Conservation (phyloP, 2,888 invertebrate genomes). For the Orchestes rusci region DNA sequence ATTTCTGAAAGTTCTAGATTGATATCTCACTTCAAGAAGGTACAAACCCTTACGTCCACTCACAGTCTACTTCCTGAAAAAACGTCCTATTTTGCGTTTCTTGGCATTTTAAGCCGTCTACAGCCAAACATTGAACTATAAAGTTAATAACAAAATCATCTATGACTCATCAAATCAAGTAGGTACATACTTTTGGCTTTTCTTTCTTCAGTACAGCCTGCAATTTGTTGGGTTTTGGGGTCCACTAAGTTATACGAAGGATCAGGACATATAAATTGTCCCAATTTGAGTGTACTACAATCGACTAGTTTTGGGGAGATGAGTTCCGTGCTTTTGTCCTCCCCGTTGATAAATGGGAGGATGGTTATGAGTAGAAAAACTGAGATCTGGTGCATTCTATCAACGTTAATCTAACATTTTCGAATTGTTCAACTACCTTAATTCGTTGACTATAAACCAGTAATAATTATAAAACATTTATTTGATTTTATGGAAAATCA, state of each 20-base stretch:
- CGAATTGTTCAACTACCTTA: too few species aligned
- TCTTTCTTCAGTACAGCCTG: slow-evolving; percentile 71
- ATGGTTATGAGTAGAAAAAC: too few species aligned
- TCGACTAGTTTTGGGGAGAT: slow-evolving; percentile 43
- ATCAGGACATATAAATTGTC: slow-evolving; percentile 78
- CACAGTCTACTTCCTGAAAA: slow-evolving; percentile 75
- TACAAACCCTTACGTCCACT: slow-evolving; percentile 79
- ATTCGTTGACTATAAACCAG: too few species aligned
- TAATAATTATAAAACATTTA: too few species aligned
- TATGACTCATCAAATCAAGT: background rate
- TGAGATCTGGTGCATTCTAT: too few species aligned
- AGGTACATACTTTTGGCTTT: slow-evolving; percentile 67
- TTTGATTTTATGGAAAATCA: too few species aligned
- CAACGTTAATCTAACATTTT: too few species aligned
- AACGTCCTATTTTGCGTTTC: slow-evolving; percentile 76
- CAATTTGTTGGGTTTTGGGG: slow-evolving; percentile 79
- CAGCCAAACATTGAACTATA: slow-evolving; percentile 75
- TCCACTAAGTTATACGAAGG: slow-evolving; percentile 72
- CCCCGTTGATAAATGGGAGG: too few species aligned
- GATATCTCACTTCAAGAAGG: slow-evolving; percentile 14
- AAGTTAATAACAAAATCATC: slow-evolving; percentile 2
- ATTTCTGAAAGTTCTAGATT: slow-evolving; percentile 57
- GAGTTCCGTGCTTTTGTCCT: too few species aligned
- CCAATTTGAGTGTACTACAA: slow-evolving; percentile 66
- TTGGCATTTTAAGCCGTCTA: slow-evolving; percentile 73